These are phyloP conservation scores for Periphyllus acericola DNA, from an alignment of 2,888 invertebrate genomes.

Conservation along the genomic window DNA sequence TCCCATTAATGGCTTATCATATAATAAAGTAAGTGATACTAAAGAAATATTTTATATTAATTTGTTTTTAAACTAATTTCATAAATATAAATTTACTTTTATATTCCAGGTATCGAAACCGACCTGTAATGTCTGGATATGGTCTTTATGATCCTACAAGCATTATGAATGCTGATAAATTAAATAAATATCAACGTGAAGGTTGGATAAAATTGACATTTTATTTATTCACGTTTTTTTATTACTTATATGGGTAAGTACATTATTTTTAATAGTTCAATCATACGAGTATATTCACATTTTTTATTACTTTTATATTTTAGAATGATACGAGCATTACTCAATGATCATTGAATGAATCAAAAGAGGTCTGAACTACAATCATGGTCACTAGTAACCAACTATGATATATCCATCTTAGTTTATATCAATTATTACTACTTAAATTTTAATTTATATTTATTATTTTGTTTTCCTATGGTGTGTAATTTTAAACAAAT, in stretches of 20 bases:
- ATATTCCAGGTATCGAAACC: slow-evolving; percentile 74
- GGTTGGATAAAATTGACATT: slow-evolving; percentile 99
- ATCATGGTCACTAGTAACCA: not conserved
- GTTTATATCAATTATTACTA: not conserved
- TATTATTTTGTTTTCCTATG: not conserved
- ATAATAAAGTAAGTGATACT: slow-evolving; percentile 79
- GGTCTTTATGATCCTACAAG: slow-evolving; percentile 98
- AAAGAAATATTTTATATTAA: not conserved
- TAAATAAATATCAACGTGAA: slow-evolving; percentile 91
- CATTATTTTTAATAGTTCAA: not conserved
- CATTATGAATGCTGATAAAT: slow-evolving; percentile 95
- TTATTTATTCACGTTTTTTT: slow-evolving; percentile 98
- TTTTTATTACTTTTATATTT: slow-evolving; percentile 45
- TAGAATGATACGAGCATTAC: slow-evolving; percentile 62
- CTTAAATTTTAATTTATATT: not conserved
- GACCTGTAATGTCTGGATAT: slow-evolving; percentile 95
- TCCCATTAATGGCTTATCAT: slow-evolving; percentile 95
- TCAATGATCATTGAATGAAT: slow-evolving; percentile 52
- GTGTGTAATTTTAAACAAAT: not conserved
- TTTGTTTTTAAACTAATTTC: not conserved
- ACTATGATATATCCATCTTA: not conserved
- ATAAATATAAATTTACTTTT: not conserved
- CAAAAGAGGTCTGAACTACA: not conserved
- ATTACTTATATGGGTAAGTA: slow-evolving; percentile 96
- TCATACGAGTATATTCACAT: not conserved